Evolutionary conservation across 37 sponge, comb jelly and placozoan species (phyloP).

Genomic region (Crambe crambe): DNA sequence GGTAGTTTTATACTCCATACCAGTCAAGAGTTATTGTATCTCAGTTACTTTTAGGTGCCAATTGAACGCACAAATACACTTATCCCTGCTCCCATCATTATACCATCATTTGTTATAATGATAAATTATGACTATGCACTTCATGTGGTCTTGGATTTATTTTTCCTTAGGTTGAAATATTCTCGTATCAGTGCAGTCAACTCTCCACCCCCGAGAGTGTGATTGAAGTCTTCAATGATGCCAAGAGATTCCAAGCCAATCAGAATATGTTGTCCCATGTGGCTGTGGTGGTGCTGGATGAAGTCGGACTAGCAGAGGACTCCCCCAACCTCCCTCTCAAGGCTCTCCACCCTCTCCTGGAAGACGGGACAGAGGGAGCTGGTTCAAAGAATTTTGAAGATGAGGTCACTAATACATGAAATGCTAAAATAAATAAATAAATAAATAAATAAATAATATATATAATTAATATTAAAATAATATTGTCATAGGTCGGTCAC

Average conservation of each 20-base stretch:
- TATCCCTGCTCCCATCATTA: too few relatives aligned
- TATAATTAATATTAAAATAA: too few relatives aligned
- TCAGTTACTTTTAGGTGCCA: not conserved
- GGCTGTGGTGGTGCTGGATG: constrained; percentile 90
- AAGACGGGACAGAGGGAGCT: constrained; percentile 89
- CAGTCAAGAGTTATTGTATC: too few relatives aligned
- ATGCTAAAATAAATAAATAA: too few relatives aligned
- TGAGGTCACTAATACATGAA: not conserved
- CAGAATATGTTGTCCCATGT: constrained; percentile 60
- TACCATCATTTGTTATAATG: too few relatives aligned
- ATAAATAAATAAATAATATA: too few relatives aligned
- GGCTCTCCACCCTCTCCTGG: constrained; percentile 92
- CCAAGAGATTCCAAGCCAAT: constrained; percentile 65
- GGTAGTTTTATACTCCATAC: too few relatives aligned
- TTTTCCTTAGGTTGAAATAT: constrained; percentile 58
- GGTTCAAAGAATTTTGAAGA: constrained; percentile 7
- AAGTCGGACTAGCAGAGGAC: constrained; percentile 96
- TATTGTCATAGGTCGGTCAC: too few relatives aligned
- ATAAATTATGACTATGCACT: not conserved
- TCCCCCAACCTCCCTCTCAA: constrained; percentile 92
- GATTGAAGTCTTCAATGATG: constrained; percentile 76
- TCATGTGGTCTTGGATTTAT: not conserved
- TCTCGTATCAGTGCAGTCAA: constrained; percentile 92
- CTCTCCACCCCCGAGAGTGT: constrained; percentile 85
- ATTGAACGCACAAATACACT: not conserved